Conservation (phyloP, 1,140 invertebrate genomes). For the Danaus melanippus region DNA sequence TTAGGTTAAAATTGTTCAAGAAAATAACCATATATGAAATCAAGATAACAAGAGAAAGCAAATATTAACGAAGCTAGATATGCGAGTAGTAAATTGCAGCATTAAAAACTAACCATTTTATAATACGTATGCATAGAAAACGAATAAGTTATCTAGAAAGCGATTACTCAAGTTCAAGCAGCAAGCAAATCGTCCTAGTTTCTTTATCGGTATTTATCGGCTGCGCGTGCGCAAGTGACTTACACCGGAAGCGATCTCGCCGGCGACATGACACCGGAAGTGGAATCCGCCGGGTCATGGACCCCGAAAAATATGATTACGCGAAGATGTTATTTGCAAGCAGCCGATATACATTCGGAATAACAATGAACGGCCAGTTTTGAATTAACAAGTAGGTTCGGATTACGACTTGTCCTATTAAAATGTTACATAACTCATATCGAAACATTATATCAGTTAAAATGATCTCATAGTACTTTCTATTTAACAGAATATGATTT, state of each 20-base stretch:
- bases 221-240: constrained; percentile 29
- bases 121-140: too few species aligned
- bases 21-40: too few species aligned
- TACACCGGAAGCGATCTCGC: constrained; percentile 41
- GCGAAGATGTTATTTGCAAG: constrained; percentile 43
- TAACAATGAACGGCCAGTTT: constrained; percentile 43
- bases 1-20: too few species aligned
- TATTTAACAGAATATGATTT: too few species aligned
- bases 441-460: too few species aligned
- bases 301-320: constrained; percentile 40
- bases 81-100: too few species aligned
- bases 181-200: constrained; percentile 26
- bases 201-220: constrained; percentile 28
- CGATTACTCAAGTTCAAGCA: constrained; percentile 1
- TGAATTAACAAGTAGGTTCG: constrained; percentile 26
- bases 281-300: constrained; percentile 35
- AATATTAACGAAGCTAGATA: too few species aligned
- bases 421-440: constrained; percentile 11
- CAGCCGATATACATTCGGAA: constrained; percentile 34
- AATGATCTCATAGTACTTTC: too few species aligned
- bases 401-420: constrained; percentile 17
- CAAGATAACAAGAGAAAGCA: too few species aligned
- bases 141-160: constrained; percentile 7
- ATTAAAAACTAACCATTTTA: too few species aligned
- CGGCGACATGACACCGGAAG: constrained; percentile 33